Evolutionary conservation across 2,113 vertebrate genomes (phyloP), one percentile per base, ranked within the genome.

Genomic region (Pteropus alecto): DNA sequence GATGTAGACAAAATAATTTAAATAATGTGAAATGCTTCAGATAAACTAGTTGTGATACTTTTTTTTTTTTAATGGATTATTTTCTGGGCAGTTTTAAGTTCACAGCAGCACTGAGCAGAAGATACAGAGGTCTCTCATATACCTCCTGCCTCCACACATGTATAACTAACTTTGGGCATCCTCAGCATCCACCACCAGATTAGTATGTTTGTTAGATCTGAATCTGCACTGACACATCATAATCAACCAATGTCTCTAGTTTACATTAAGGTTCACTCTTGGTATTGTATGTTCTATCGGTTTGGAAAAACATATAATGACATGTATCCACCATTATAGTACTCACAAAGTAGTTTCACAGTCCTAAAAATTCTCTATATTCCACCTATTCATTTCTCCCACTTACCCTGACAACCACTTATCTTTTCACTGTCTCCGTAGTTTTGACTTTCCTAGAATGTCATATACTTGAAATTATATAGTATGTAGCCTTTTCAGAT

Each of bases 311-410:
- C 6, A 3, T 51, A 28, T 13, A 48, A 83, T 30, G 38, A 46
- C 70, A 16, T n/a, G 6, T 7, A n/a, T 5, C 48, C 6, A 28
- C 33, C 0, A 38, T 38, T 46, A 46, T 0, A 22, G 5, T 38
- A 51, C 30, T 54, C 33, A 24, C 10, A 18, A 41, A 56, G 4
- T 24, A 51, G 11, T 8, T 11, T 41, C 4, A 12, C 28, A 15
- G 13, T 28, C 28, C 19, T 21, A 21, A 28, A 46, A 15, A 28
- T 58, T 2, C 19, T 68, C 16, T 65, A 7, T 28, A 21, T 4
- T 54, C 28, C 21, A 63, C 15, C 7, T 43, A 3, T 14, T 15
- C 15, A 56, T 58, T 9, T 22, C 6, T 48, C 4, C 33, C 26
- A 58, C 33, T 48, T 7, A 51, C 7, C 38, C 63, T 28, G 11